These are phyloP conservation scores for Mus caroli DNA, from an alignment of 2,797 vertebrate species.

Conservation along the genomic window DNA sequence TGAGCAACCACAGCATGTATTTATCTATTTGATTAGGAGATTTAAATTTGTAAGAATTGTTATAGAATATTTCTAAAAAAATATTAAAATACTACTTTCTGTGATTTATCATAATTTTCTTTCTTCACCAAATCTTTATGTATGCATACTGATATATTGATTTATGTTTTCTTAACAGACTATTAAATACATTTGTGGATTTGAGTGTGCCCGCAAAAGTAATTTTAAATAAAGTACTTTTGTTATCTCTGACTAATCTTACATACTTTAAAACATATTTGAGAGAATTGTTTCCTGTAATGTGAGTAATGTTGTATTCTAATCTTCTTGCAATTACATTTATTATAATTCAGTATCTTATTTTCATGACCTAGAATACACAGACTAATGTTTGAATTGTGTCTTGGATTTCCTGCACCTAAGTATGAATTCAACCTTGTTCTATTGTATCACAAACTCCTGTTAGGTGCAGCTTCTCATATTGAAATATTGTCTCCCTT, in stretches of 20 bases:
- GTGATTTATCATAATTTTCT: not conserved
- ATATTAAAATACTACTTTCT: not conserved
- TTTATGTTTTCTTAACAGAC: not conserved
- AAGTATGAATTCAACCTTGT: not conserved
- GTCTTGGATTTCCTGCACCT: not conserved
- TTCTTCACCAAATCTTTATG: not conserved
- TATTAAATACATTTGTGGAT: not conserved
- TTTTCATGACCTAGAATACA: not conserved
- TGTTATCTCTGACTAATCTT: not conserved
- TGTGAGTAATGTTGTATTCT: not conserved
- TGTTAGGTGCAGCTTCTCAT: not conserved
- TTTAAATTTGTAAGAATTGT: not conserved
- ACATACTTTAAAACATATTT: not conserved
- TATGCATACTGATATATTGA: not conserved
- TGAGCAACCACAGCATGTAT: not conserved
- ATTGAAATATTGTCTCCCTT: slow-evolving; percentile 10
- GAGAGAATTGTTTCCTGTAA: not conserved
- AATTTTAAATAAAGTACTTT: slow-evolving; percentile 8
- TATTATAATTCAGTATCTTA: not conserved
- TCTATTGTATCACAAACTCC: not conserved
- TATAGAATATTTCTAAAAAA: not conserved
- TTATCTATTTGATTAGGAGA: not conserved
- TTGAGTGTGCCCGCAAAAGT: not conserved
- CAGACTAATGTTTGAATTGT: slow-evolving; percentile 20
- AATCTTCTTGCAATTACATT: not conserved